These are phyloP conservation scores for Heliconius eleuchia DNA, from an alignment of 1,140 invertebrate genomes.

Conservation along the genomic window DNA sequence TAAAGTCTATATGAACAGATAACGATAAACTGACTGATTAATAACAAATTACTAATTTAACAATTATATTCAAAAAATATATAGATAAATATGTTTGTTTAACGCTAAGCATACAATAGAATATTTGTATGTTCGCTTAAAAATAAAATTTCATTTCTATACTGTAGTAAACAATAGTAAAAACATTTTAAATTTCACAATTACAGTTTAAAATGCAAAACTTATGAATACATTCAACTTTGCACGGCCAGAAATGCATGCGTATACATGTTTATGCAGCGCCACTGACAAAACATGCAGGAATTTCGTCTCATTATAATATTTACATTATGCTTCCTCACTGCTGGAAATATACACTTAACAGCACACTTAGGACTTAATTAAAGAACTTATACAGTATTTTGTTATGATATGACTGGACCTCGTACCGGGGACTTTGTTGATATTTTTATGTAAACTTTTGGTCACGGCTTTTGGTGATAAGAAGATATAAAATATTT, in stretches of 20 bases:
- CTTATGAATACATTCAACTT: neutral
- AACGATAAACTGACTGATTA: too few relatives aligned
- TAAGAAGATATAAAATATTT: too few relatives aligned
- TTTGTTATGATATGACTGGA: neutral
- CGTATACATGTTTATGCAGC: conserved; percentile 37
- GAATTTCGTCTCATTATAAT: conserved; percentile 40
- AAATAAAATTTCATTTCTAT: neutral
- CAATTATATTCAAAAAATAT: too few relatives aligned
- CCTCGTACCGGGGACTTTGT: neutral
- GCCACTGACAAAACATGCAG: conserved; percentile 31
- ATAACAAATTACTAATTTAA: too few relatives aligned
- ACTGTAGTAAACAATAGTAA: neutral
- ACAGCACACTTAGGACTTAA: conserved; percentile 9
- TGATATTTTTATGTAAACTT: neutral
- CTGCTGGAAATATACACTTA: neutral
- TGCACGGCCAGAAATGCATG: conserved; percentile 2
- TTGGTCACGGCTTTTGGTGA: too few relatives aligned
- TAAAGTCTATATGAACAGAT: too few relatives aligned
- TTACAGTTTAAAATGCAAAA: neutral
- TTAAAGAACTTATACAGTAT: conserved; percentile 10
- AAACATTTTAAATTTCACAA: neutral
- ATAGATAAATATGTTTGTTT: too few relatives aligned
- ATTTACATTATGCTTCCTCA: conserved; percentile 32
- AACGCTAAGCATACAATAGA: too few relatives aligned
- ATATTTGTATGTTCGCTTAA: too few relatives aligned